phyloP scores from a whole-genome alignment of 2,797 vertebrate genomes.

The Nyctibius grandis region DNA sequence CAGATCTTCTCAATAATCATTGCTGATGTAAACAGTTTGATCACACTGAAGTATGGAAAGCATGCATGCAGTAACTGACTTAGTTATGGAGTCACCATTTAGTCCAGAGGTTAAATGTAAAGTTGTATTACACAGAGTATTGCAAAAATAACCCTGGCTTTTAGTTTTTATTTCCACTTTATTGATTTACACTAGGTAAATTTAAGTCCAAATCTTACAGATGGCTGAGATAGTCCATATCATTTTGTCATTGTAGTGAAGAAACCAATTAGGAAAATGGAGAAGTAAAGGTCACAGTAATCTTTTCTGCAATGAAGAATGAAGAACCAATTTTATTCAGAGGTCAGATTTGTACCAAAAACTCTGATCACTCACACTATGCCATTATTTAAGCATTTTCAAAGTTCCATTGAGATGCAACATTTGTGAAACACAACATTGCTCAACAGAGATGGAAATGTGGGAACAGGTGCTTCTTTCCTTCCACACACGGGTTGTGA shows the following conservation, averaged over 20 bases:
- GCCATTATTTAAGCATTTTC: background rate
- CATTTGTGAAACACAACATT: background rate
- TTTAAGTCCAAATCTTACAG: slow-evolving; percentile 65
- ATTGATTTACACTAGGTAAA: slow-evolving; percentile 66
- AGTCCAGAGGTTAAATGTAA: slow-evolving; percentile 34
- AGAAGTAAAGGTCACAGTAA: slow-evolving; percentile 26
- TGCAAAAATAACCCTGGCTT: slow-evolving; percentile 53
- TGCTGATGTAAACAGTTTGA: background rate
- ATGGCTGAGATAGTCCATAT: too few species aligned
- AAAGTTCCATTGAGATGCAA: background rate
- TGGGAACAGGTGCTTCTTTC: background rate
- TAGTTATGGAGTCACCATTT: background rate
- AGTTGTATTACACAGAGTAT: slow-evolving; percentile 26
- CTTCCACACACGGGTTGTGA: accelerated
- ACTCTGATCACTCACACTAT: background rate
- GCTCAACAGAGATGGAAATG: background rate
- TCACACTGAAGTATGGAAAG: background rate
- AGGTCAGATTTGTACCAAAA: slow-evolving; percentile 30
- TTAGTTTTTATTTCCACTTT: slow-evolving; percentile 67
- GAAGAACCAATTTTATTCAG: slow-evolving; percentile 46
- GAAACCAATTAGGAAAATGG: slow-evolving; percentile 69
- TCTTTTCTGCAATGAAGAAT: slow-evolving; percentile 27
- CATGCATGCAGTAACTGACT: background rate
- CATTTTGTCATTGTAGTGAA: slow-evolving; percentile 50
- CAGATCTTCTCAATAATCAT: background rate